Base-by-base conservation (phyloP, 2,113 vertebrate species). In the Balaeniceps rex region DNA sequence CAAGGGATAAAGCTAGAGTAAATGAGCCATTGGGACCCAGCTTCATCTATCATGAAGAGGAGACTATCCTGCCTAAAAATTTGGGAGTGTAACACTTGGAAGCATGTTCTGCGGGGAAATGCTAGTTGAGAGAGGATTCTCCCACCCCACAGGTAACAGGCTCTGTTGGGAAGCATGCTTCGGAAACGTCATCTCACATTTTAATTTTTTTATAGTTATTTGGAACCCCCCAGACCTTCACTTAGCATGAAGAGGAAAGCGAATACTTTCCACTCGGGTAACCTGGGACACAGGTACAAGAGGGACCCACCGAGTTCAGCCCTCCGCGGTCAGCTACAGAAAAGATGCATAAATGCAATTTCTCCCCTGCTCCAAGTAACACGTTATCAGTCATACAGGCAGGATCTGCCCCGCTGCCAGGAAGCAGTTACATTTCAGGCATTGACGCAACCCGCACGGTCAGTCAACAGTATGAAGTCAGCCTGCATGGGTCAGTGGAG, bases 401-500 rank as follows among this genome's bases (percentile, higher is more conserved):
- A 71, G 95, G 87, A 87, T n/a, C 93, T 78, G 72, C 80, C 70
- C 49, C 4, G 2, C 70, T 82, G 80, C 58, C 66, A 90, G 81
- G 89, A 83, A 52, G 84, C 89, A 65, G 78, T 51, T 69, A 83
- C 91, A 94, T 91, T 96, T 95, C 93, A 85, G 86, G 87, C 87
- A 70, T 2, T 80, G 93, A 74, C 7, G 3, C 84, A 91, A 63
- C 70, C 91, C 14, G 10, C 51, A 26, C 10, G 10, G 87, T 78
- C 93, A 90, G 87, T 75, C 66, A 66, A 40, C 78, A 83, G 87
- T 6, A 34, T 83, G 95, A 97, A 91, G 84, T 80, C 89, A 90
- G 93, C 58, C 84, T 36, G 84, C 93, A 66, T 10, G 28, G 91
- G 91, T 83, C 94, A 91, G 72, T 83, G 88, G 90, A 80, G 93